These are phyloP conservation scores for Propithecus deckenii DNA, from an alignment of 2,797 vertebrate genomes.

Conservation along the genomic window DNA sequence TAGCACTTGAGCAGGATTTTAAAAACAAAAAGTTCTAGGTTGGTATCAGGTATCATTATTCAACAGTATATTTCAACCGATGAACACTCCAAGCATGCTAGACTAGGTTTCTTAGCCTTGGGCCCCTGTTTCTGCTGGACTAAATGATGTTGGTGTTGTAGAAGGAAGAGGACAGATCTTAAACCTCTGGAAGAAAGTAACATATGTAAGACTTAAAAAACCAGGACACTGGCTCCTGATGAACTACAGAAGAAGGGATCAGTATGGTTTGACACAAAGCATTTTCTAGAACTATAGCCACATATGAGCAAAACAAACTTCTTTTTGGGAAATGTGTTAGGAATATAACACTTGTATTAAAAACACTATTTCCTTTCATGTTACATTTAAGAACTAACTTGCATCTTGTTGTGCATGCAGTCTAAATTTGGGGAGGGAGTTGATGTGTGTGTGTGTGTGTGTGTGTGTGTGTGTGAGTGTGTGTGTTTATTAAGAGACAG, in stretches of 20 bases:
- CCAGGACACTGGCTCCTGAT: neutral
- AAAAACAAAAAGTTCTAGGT: neutral
- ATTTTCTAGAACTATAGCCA: neutral
- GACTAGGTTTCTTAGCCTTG: neutral
- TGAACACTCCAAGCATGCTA: neutral
- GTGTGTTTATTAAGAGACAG: neutral
- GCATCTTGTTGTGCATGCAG: neutral
- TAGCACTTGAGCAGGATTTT: neutral
- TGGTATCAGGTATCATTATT: neutral
- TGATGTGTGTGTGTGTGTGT: neutral
- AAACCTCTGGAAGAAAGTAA: slow-evolving; percentile 31
- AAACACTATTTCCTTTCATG: neutral
- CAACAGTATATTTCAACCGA: slow-evolving; percentile 11
- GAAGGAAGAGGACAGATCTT: neutral
- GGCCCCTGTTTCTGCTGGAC: neutral
- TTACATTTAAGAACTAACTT: slow-evolving; percentile 13
- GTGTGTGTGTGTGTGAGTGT: too few relatives aligned
- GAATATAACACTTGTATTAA: neutral
- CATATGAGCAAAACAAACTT: neutral
- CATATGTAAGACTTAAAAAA: neutral
- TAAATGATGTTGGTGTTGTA: neutral
- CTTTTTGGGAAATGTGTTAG: neutral
- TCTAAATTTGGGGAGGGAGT: neutral
- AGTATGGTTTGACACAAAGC: neutral
- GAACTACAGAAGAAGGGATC: neutral